Base-by-base conservation (phyloP, 2,888 invertebrate genomes). In the Agrotis clavis region DNA sequence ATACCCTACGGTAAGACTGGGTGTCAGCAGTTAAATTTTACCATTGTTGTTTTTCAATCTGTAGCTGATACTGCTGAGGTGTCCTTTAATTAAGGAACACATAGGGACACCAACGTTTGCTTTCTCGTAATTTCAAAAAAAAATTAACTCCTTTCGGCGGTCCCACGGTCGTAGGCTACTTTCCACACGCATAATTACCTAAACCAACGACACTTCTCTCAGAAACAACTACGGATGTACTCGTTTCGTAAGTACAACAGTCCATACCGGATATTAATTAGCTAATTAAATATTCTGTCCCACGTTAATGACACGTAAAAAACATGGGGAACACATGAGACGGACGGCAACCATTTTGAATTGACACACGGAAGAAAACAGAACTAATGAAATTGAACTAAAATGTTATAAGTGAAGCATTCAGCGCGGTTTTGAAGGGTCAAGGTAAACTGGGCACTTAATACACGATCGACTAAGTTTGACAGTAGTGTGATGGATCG, bases 401-500 rank as follows among this genome's bases (percentile, higher is more conserved):
- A 21, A 13, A 56, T n/a, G n/a, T n/a, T n/a, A n/a, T n/a, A n/a
- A n/a, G n/a, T n/a, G n/a, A n/a, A n/a, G n/a, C 13, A 16, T 56
- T 48, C 57, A 41, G 67, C 50, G 75, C 48, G 48, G n/a, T 56
- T 25, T 21, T 45, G n/a, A 59, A 41, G 2, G 64, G 21, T 62
- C 77, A 69, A 13, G 53, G 14, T 76, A 45, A 13, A 45, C n/a
- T 81, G 77, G 81, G 16, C 86, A 82, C 80, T 86, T 80, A 86
- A 35, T 60, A 72, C 74, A 71, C 88, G 84, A 89, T 90, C 89
- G 87, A 89, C 76, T 86, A 85, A 85, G 85, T 90, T 89, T 91
- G 93, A 93, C 92, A 92, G 90, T 80, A 71, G 80, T 68, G 83
- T 93, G 93, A 93, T 92, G 89, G 90, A 93, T 93, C 90, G 92